Percentiles rank a stretch among this genome's conserved stretches.
Conservation (phyloP, 1,140 invertebrate genomes). For the Papilio machaon region DNA sequence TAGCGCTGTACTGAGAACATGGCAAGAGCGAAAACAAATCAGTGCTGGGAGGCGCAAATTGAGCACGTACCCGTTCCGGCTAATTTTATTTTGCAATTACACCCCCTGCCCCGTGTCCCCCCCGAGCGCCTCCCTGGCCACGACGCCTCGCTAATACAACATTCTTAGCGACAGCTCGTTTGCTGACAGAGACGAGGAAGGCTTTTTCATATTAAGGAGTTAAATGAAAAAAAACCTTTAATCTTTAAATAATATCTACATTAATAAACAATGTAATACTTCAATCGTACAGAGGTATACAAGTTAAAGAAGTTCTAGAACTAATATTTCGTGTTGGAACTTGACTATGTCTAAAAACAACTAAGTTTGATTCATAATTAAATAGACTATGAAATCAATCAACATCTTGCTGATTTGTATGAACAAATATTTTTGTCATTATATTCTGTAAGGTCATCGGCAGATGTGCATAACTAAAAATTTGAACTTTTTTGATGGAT, state of each 20-base stretch:
- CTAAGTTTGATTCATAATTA: no score
- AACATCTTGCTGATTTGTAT: no score
- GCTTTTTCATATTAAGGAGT: not conserved
- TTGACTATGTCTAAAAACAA: no score
- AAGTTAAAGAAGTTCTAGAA: no score
- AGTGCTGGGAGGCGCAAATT: conserved; percentile 80
- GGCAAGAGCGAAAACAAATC: conserved; percentile 79
- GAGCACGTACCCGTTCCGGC: conserved; percentile 81
- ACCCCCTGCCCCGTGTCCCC: conserved; percentile 57
- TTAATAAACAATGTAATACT: no score
- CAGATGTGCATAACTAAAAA: no score
- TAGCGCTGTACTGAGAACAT: conserved; percentile 53
- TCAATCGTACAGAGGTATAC: no score
- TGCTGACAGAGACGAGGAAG: conserved; percentile 55
- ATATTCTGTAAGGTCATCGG: no score
- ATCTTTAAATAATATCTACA: not conserved
- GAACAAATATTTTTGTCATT: no score
- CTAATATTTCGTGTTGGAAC: no score
- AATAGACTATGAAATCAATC: no score
- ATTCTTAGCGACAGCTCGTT: conserved; percentile 74
- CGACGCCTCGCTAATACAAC: conserved; percentile 69
- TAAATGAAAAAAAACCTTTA: not conserved
- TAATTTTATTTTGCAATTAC: conserved; percentile 83
- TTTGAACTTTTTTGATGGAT: no score
- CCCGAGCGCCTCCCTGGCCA: conserved; percentile 40